phyloP scores from a whole-genome alignment of 1,140 invertebrate species.

The Magallana ariakensis region DNA sequence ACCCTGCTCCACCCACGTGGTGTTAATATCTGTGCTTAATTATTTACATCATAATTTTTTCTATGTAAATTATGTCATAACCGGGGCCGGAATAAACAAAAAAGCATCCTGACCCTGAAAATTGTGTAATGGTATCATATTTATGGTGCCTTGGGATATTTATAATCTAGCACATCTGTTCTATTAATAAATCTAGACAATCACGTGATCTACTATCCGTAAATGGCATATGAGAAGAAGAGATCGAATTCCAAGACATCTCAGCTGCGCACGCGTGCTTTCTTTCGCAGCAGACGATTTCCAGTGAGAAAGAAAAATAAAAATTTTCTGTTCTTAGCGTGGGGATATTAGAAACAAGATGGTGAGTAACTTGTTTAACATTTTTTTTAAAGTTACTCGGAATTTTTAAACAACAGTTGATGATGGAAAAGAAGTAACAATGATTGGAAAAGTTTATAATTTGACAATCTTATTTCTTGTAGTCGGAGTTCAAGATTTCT shows the following conservation, averaged over 20 bases:
- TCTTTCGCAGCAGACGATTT: slow-evolving; percentile 37
- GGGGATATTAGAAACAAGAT: slow-evolving; percentile 25
- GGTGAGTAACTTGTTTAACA: neutral
- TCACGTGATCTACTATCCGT: slow-evolving; percentile 28
- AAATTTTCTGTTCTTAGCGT: slow-evolving; percentile 14
- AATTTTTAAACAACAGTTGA: too few relatives aligned
- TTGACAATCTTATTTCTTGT: slow-evolving; percentile 37
- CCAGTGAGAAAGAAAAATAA: slow-evolving; percentile 38
- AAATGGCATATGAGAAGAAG: slow-evolving; percentile 26
- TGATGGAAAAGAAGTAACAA: too few relatives aligned
- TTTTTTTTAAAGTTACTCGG: too few relatives aligned
- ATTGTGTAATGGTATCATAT: slow-evolving; percentile 11
- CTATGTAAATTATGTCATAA: too few relatives aligned
- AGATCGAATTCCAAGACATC: slow-evolving; percentile 23
- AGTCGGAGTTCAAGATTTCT: slow-evolving; percentile 65
- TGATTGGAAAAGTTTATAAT: neutral
- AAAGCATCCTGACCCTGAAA: slow-evolving; percentile 18
- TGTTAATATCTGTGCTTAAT: too few relatives aligned
- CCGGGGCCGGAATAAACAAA: neutral
- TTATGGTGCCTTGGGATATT: slow-evolving; percentile 2
- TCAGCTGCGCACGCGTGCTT: neutral
- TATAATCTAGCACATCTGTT: neutral
- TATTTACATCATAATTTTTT: too few relatives aligned
- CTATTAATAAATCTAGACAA: slow-evolving; percentile 20
- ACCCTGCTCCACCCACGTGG: too few relatives aligned